A percentile compares a stretch with the other conserved stretches of the same genome.
phyloP scores from a whole-genome alignment of 2,797 vertebrate species.

The Rhincodon typus region DNA sequence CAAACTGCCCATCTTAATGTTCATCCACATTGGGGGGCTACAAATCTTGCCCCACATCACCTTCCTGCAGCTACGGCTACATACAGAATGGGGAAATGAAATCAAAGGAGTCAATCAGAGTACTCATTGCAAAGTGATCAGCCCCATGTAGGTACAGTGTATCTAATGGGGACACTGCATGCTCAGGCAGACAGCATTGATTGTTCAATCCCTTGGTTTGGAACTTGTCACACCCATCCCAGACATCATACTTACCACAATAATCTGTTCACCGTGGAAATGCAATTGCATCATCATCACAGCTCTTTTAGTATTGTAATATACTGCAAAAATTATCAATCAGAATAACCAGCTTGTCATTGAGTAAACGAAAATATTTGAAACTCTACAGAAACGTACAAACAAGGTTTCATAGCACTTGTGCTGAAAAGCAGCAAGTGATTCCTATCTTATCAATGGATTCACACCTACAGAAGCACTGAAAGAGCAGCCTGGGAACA shows the following conservation, averaged over 20 bases:
- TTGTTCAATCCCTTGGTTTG: background rate
- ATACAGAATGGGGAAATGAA: background rate
- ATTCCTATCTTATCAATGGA: background rate
- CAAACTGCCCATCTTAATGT: no score
- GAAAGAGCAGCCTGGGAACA: no score
- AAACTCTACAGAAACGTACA: background rate
- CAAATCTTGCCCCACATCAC: background rate
- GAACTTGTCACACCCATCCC: background rate
- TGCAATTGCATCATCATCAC: background rate
- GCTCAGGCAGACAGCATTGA: background rate
- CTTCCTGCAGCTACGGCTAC: background rate
- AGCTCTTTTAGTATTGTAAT: background rate
- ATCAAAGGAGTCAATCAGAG: background rate
- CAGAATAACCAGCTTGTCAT: background rate
- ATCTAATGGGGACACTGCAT: background rate
- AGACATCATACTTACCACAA: background rate
- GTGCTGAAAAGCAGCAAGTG: no score
- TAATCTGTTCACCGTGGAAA: background rate
- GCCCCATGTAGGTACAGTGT: background rate
- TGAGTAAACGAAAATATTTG: background rate
- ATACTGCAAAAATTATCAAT: background rate
- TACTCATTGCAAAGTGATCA: background rate
- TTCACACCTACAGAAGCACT: no score
- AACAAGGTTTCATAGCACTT: background rate
- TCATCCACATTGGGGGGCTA: no score